These are phyloP conservation scores for Amblyjoppa proteus DNA, from an alignment of 2,888 invertebrate species.

Conservation along the genomic window DNA sequence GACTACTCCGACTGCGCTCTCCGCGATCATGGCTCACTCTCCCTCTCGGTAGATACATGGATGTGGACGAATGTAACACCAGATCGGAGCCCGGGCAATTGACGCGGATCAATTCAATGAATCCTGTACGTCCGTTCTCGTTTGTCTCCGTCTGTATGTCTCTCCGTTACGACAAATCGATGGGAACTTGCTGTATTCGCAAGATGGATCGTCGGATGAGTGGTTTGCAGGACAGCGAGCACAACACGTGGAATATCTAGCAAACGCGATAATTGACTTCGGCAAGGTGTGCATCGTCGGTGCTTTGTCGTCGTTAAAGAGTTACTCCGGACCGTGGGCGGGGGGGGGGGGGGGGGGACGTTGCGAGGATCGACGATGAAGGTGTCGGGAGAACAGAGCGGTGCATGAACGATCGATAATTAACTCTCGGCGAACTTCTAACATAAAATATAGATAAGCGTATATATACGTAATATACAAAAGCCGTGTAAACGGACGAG, in stretches of 20 bases:
- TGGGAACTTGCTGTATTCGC: conserved; percentile 17
- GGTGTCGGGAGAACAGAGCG: neutral
- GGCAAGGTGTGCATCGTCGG: conserved; percentile 15
- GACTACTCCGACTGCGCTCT: conserved; percentile 19
- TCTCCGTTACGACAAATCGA: conserved; percentile 34
- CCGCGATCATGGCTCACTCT: conserved; percentile 26
- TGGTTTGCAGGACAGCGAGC: neutral
- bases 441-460: neutral
- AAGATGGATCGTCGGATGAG: neutral
- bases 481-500: neutral
- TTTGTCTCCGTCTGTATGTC: conserved; percentile 14
- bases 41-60: neutral
- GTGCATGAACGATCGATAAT: neutral
- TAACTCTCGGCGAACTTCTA: neutral
- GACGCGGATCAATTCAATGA: conserved; percentile 50
- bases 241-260: conserved; percentile 22
- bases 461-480: neutral
- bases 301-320: conserved; percentile 34
- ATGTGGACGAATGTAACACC: conserved; percentile 7
- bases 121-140: conserved; percentile 28
- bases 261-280: conserved; percentile 44
- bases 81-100: conserved; percentile 33
- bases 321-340: neutral
- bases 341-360: neutral
- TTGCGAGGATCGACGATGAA: neutral